Evolutionary conservation across 37 sponge, comb jelly and placozoan species (phyloP).

Genomic region (Haliclona indistincta): DNA sequence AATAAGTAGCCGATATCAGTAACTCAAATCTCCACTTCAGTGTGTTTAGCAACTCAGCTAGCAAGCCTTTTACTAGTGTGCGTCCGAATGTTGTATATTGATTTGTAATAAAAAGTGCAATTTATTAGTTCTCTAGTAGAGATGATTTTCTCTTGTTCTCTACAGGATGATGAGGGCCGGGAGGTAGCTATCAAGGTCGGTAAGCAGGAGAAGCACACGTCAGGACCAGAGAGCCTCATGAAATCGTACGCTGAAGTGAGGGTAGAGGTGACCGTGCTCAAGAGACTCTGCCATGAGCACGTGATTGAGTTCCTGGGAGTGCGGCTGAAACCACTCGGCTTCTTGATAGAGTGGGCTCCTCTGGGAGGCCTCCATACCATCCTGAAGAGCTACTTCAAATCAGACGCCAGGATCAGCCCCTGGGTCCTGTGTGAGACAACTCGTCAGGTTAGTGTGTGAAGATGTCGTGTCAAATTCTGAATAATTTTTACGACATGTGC

Average conservation of each 20-base stretch:
- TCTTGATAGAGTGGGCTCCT: conserved; percentile 93
- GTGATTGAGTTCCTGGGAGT: conserved; percentile 78
- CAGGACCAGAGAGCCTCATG: conserved; percentile 31
- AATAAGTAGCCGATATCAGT: too few species aligned
- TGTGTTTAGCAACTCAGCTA: too few species aligned
- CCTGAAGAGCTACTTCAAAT: conserved; percentile 62
- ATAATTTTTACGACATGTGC: too few species aligned
- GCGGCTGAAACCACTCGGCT: conserved; percentile 72
- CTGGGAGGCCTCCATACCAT: conserved; percentile 55
- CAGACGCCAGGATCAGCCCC: conserved; percentile 61
- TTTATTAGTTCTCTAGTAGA: too few species aligned
- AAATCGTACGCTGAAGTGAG: conserved; percentile 60
- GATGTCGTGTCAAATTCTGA: too few species aligned
- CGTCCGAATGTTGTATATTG: too few species aligned
- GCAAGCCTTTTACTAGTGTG: too few species aligned
- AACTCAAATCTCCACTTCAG: too few species aligned
- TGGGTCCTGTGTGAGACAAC: conserved; percentile 56
- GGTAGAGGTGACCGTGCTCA: conserved; percentile 77
- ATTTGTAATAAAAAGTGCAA: too few species aligned
- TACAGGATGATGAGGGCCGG: conserved; percentile 68
- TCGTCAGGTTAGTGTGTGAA: too few species aligned
- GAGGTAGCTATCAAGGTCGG: conserved; percentile 84
- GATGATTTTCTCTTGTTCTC: neutral
- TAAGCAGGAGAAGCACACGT: conserved; percentile 38
- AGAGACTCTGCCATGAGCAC: conserved; percentile 61